phyloP scores from a whole-genome alignment of 2,113 vertebrate genomes.

The Theristicus caerulescens region DNA sequence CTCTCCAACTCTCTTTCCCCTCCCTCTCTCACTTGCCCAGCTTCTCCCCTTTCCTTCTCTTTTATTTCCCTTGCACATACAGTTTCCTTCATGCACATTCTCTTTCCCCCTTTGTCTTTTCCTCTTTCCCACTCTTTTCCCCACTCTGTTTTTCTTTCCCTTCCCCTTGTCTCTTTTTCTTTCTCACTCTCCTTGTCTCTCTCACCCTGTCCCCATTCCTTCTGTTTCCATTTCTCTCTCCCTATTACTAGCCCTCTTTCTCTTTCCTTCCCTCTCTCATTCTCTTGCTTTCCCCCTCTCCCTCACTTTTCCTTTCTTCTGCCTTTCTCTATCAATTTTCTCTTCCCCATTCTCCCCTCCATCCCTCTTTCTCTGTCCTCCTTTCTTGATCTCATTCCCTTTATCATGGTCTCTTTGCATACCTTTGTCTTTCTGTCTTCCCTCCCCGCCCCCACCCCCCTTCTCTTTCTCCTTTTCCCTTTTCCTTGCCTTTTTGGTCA shows the following conservation, averaged over 20 bases:
- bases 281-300: not conserved
- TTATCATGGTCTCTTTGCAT: not conserved
- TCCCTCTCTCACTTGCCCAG: not conserved
- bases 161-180: not conserved
- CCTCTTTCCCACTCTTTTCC: not conserved
- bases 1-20: not conserved
- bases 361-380: not conserved
- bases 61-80: not conserved
- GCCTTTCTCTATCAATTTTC: not conserved
- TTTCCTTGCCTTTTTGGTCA: not conserved
- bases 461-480: not conserved
- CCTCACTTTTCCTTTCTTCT: not conserved
- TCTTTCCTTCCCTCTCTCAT: not conserved
- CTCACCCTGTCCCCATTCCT: too few relatives aligned
- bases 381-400: not conserved
- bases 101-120: not conserved
- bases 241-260: not conserved
- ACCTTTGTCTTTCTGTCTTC: not conserved
- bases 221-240: too few relatives aligned
- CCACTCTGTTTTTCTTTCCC: not conserved
- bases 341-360: not conserved
- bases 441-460: too few relatives aligned
- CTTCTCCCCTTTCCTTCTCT: not conserved
- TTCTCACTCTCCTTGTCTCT: too few relatives aligned
- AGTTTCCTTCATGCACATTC: not conserved